These are phyloP conservation scores for Syngnathus typhle DNA, from an alignment of 2,113 vertebrate genomes.

Conservation along the genomic window DNA sequence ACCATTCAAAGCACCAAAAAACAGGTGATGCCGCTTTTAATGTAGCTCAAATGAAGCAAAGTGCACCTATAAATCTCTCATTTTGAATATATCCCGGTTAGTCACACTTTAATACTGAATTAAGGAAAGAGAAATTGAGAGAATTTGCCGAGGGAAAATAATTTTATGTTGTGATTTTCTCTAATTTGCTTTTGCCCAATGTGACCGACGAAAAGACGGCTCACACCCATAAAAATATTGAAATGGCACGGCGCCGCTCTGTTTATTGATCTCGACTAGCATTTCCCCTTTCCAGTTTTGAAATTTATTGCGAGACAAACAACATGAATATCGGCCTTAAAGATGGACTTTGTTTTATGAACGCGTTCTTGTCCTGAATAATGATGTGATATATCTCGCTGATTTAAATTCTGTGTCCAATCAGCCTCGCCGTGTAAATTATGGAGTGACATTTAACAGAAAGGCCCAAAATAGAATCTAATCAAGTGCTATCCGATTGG, in stretches of 20 bases:
- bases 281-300: not conserved
- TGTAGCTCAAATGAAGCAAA: conserved; percentile 12
- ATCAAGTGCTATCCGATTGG: not conserved
- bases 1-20: conserved; percentile 11
- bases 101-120: not conserved
- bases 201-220: no score
- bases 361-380: not conserved
- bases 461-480: not conserved
- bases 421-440: not conserved
- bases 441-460: not conserved
- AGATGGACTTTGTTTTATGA: not conserved
- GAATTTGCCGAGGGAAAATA: no score
- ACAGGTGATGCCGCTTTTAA: not conserved
- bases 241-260: not conserved
- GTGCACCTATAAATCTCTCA: conserved; percentile 9
- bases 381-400: not conserved
- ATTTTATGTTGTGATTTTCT: no score
- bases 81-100: not conserved
- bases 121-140: not conserved
- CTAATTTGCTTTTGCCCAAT: no score
- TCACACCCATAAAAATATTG: no score
- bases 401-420: not conserved
- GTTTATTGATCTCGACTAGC: not conserved
- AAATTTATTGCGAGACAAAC: not conserved
- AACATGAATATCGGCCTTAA: conserved; percentile 1